Evolutionary conservation across 2,888 invertebrate species (phyloP).

Genomic region (Caenorhabditis sp.): DNA sequence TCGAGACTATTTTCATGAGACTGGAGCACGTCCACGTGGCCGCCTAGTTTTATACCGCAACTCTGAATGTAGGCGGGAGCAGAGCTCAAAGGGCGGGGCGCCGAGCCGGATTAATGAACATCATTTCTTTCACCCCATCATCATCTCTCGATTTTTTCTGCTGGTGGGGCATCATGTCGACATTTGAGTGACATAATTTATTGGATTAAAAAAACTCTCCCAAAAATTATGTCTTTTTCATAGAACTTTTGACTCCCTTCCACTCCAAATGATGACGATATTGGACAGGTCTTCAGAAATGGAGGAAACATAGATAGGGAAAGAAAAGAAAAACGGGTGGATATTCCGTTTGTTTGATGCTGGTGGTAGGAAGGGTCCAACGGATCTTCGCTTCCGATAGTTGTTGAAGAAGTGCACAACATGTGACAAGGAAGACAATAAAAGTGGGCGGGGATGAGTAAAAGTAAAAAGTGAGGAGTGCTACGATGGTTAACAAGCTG

Average conservation of each 20-base stretch:
- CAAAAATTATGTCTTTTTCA: not conserved
- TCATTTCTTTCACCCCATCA: constrained; percentile 17
- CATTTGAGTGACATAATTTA: constrained; percentile 48
- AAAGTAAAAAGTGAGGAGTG: not conserved
- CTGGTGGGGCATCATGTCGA: constrained; percentile 15
- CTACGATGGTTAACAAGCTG: not conserved
- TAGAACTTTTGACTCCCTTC: constrained; percentile 12
- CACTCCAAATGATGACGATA: constrained; percentile 28
- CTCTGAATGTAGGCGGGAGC: not conserved
- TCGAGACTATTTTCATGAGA: no score
- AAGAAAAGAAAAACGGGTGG: not conserved
- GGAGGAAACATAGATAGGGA: not conserved
- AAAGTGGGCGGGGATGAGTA: no score
- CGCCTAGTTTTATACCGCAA: constrained; percentile 16
- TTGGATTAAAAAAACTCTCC: constrained; percentile 43
- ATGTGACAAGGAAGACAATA: not conserved
- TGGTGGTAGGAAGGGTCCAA: not conserved
- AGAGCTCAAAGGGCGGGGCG: not conserved
- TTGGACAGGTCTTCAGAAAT: constrained; percentile 14
- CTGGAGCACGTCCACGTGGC: not conserved
- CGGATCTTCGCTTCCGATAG: constrained; percentile 17
- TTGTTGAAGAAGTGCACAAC: constrained; percentile 1
- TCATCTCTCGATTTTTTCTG: constrained; percentile 6
- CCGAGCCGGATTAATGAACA: constrained; percentile 47
- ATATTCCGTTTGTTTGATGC: no score